A percentile compares a stretch with the other conserved stretches of the same genome.
Conservation (phyloP, 2,113 vertebrate species). For the Python bivittatus region DNA sequence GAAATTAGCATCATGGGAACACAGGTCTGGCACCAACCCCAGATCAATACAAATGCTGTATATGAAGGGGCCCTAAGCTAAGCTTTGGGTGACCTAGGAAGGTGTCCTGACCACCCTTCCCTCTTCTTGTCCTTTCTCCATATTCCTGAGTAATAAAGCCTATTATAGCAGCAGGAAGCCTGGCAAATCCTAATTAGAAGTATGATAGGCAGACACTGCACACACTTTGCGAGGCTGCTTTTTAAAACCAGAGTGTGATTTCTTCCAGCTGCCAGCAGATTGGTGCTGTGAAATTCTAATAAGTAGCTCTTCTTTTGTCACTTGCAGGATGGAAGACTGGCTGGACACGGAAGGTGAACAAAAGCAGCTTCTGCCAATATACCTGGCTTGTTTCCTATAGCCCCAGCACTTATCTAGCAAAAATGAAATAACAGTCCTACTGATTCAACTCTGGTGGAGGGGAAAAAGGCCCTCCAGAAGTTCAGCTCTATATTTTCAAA, state of each 20-base stretch:
- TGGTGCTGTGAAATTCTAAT: slow-evolving; percentile 19
- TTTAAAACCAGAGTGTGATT: background rate
- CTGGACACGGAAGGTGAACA: slow-evolving; percentile 22
- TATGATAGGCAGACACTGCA: background rate
- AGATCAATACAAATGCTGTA: background rate
- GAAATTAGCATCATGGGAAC: background rate
- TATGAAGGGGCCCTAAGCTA: background rate
- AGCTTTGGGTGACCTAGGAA: background rate
- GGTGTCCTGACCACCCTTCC: background rate
- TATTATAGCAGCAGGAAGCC: slow-evolving; percentile 14
- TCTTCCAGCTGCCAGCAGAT: slow-evolving; percentile 32
- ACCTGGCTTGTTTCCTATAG: slow-evolving; percentile 4
- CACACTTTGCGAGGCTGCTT: slow-evolving; percentile 11
- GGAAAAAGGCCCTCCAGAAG: background rate
- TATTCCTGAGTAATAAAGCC: slow-evolving; percentile 22
- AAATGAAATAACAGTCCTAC: slow-evolving; percentile 6
- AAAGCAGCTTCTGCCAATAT: slow-evolving; percentile 23
- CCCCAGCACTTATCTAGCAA: slow-evolving; percentile 33
- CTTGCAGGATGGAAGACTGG: slow-evolving; percentile 50
- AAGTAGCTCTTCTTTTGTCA: slow-evolving; percentile 42
- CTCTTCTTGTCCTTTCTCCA: slow-evolving; percentile 21
- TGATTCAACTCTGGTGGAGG: background rate
- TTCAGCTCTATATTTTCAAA: slow-evolving; percentile 9
- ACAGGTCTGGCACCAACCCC: background rate
- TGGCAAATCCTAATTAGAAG: slow-evolving; percentile 30